A percentile compares a stretch with the other conserved stretches of the same genome.
Conservation (phyloP, 37 sponge, comb jelly and placozoan species). For the Chondrosia reniformis region DNA sequence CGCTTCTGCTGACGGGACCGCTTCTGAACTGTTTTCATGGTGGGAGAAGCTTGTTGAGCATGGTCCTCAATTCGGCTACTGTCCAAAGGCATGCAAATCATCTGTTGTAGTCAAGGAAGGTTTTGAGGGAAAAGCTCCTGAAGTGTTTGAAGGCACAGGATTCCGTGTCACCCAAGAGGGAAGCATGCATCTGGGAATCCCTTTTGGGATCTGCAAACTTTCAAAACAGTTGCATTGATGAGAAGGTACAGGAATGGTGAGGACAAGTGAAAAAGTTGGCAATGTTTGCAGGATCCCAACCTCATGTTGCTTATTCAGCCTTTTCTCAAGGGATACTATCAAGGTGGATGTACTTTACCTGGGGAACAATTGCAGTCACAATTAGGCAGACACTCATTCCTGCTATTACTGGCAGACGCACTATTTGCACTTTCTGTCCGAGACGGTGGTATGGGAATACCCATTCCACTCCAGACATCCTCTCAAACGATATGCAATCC, state of each 20-base stretch:
- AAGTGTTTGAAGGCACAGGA: not conserved
- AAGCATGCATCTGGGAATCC: constrained; percentile 3
- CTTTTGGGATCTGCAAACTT: not conserved
- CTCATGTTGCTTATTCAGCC: constrained; percentile 3
- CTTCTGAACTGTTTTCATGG: not conserved
- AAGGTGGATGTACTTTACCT: not conserved
- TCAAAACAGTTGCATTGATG: not conserved
- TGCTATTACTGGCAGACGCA: too few relatives aligned
- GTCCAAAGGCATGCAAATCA: constrained; percentile 10
- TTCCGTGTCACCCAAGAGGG: not conserved
- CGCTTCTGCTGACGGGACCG: constrained; percentile 9
- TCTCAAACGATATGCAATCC: too few relatives aligned
- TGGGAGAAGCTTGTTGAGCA: constrained; percentile 13
- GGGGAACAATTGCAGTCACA: too few relatives aligned
- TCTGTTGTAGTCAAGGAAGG: constrained; percentile 2
- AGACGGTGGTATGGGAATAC: too few relatives aligned
- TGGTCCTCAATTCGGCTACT: constrained; percentile 1
- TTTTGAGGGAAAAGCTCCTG: constrained; percentile 4
- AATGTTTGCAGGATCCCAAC: constrained; percentile 7
- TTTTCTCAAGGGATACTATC: not conserved
- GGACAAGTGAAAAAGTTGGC: not conserved
- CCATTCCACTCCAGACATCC: too few relatives aligned
- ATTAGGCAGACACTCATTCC: too few relatives aligned
- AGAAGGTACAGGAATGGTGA: not conserved
- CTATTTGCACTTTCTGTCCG: too few relatives aligned